Conservation (phyloP, 2,888 invertebrate species). For the Ochropleura leucogaster region DNA sequence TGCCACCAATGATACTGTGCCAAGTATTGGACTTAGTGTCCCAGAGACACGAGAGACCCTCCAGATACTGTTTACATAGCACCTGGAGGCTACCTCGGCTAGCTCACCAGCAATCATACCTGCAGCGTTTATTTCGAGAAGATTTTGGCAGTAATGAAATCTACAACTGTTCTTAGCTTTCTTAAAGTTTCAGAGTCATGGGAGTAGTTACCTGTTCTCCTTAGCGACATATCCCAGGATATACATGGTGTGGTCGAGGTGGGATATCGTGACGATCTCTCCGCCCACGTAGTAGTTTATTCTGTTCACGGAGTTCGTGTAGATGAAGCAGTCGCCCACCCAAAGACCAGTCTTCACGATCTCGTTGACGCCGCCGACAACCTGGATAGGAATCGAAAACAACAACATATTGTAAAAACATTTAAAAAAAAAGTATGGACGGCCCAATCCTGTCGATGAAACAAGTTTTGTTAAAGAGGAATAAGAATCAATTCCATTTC, state of each 20-base stretch:
- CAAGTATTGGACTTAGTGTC: too few species aligned
- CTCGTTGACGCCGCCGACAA: slow-evolving; percentile 96
- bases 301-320: slow-evolving; percentile 99
- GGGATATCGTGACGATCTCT: slow-evolving; percentile 99
- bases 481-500: neutral
- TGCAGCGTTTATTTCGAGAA: neutral
- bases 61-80: too few species aligned
- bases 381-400: slow-evolving; percentile 83
- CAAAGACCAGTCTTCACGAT: slow-evolving; percentile 98
- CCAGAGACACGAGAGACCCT: too few species aligned
- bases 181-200: neutral
- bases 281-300: slow-evolving; percentile 99
- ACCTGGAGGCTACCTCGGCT: too few species aligned
- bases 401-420: neutral
- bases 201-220: slow-evolving; percentile 93
- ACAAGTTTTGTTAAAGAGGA: neutral
- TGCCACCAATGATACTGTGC: neutral
- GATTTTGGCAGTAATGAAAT: neutral
- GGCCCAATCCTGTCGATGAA: neutral
- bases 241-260: slow-evolving; percentile 99
- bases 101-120: too few species aligned
- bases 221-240: slow-evolving; percentile 98
- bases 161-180: neutral
- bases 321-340: slow-evolving; percentile 99
- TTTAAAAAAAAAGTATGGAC: neutral